Conservation (phyloP, 2,113 vertebrate genomes). For the Brachypteracias leptosomus region DNA sequence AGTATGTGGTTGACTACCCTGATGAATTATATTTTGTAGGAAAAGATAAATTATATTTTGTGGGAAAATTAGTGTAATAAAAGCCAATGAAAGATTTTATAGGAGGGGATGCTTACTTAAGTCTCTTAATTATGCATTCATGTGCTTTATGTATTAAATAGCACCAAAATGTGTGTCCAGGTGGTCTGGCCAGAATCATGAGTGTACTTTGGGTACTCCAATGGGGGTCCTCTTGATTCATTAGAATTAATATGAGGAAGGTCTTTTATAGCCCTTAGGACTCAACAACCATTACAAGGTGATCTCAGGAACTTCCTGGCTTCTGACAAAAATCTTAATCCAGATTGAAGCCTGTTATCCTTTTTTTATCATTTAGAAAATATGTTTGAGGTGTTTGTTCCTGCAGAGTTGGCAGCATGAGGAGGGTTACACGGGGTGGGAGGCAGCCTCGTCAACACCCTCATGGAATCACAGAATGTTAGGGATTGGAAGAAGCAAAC, state of each 20-base stretch:
- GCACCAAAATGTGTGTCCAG: background rate
- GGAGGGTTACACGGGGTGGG: accelerated
- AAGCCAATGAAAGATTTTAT: background rate
- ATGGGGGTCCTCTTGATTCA: background rate
- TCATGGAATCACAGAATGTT: too few species aligned
- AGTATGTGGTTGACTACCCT: background rate
- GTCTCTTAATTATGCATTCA: background rate
- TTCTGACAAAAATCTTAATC: background rate
- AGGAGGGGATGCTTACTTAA: background rate
- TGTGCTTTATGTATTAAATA: background rate
- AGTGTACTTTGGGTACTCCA: background rate
- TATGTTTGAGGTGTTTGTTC: accelerated
- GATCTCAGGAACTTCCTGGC: background rate
- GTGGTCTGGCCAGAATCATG: accelerated
- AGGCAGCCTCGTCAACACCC: background rate
- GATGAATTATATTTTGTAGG: background rate
- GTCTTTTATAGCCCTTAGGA: background rate
- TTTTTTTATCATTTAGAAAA: background rate
- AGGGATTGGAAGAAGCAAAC: too few species aligned
- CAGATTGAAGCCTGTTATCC: accelerated
- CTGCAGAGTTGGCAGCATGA: background rate
- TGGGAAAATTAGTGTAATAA: background rate
- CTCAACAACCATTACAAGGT: too few species aligned
- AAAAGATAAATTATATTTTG: background rate
- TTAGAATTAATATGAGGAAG: background rate